phyloP scores from a whole-genome alignment of 35 echinoderm and acorn worm species.

The Strongylocentrotus purpuratus region DNA sequence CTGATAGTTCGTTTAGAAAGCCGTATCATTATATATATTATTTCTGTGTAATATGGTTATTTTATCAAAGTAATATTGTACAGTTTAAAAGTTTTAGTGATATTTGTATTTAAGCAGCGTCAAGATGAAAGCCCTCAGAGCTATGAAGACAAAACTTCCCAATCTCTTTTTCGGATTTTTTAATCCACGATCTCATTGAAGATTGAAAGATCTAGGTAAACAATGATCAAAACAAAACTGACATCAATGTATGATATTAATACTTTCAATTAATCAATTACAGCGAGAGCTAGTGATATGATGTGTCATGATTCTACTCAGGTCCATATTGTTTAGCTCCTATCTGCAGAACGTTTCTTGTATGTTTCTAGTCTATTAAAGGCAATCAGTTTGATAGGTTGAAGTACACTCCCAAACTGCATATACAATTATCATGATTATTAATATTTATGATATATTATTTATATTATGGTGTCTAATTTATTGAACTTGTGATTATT shows the following conservation, averaged over 20 bases:
- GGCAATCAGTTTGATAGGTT: neutral
- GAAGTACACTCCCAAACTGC: neutral
- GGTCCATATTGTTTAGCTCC: neutral
- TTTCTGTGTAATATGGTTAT: neutral
- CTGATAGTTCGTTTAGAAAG: neutral
- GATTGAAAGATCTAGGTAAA: too few relatives aligned
- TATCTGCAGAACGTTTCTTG: neutral
- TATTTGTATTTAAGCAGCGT: neutral
- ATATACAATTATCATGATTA: neutral
- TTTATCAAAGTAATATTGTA: neutral
- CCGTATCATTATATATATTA: neutral
- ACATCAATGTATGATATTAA: neutral
- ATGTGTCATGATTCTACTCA: neutral
- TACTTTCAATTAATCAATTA: neutral
- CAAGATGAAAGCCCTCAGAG: too few relatives aligned
- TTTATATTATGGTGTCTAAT: neutral
- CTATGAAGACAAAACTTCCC: too few relatives aligned
- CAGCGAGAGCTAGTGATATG: neutral
- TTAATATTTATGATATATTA: neutral
- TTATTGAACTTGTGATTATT: conserved; percentile 6
- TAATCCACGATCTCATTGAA: too few relatives aligned
- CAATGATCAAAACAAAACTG: neutral
- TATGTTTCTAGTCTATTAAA: neutral
- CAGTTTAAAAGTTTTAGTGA: neutral
- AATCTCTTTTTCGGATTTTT: too few relatives aligned